phyloP scores from a whole-genome alignment of 2,113 vertebrate species.

The Cavia aperea region DNA sequence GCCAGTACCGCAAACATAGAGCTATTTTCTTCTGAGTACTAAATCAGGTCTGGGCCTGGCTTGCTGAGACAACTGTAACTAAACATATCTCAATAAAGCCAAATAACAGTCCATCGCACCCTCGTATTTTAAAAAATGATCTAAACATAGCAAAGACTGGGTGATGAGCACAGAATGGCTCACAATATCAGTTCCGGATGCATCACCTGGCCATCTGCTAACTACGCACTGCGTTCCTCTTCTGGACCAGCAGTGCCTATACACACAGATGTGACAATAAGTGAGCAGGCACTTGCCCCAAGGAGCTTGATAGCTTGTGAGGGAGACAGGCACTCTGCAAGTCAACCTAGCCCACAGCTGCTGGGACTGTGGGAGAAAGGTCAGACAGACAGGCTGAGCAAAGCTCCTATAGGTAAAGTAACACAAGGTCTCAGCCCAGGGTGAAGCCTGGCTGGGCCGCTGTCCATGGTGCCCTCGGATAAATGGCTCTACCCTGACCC shows the following conservation, averaged over 20 bases:
- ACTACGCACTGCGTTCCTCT: background rate
- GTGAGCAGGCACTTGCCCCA: background rate
- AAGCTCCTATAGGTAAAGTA: background rate
- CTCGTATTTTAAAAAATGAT: background rate
- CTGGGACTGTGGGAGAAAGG: background rate
- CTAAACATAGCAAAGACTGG: background rate
- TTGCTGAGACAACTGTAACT: background rate
- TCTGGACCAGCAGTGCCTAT: background rate
- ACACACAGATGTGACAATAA: fast-evolving
- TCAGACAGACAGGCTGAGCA: background rate
- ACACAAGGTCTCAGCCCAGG: fast-evolving
- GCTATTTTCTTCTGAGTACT: background rate
- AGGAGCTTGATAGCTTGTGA: background rate
- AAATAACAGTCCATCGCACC: background rate
- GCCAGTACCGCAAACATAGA: background rate
- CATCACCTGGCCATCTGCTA: background rate
- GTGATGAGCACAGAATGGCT: background rate
- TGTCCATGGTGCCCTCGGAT: background rate
- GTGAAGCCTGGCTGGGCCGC: background rate
- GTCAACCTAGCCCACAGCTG: no score
- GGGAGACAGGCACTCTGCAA: background rate
- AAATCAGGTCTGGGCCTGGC: background rate
- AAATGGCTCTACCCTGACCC: background rate
- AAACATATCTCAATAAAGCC: background rate
- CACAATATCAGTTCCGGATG: no score